Conservation (phyloP, 2,888 invertebrate species). For the Vannuccia rotundouncinata region DNA sequence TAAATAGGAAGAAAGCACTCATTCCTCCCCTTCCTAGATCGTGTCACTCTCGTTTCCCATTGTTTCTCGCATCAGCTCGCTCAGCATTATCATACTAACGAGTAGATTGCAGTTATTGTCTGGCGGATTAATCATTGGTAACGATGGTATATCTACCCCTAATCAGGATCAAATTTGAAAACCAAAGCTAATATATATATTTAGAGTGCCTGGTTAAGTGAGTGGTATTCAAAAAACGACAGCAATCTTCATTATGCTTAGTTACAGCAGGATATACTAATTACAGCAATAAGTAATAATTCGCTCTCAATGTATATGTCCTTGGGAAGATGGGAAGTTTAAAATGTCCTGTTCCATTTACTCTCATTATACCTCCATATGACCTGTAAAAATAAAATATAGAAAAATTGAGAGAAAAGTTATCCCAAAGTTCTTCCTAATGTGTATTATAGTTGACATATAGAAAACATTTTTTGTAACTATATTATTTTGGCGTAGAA, state of each 20-base stretch:
- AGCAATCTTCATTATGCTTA: constrained; percentile 15
- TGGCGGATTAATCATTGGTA: neutral
- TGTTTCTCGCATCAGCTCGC: neutral
- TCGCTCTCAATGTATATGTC: neutral
- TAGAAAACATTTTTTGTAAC: neutral
- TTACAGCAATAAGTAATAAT: neutral
- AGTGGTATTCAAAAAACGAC: neutral
- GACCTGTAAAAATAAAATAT: neutral
- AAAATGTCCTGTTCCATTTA: neutral
- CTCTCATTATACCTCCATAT: neutral
- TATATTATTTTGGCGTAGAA: neutral
- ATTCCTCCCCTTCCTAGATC: neutral
- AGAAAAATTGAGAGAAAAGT: too few species aligned
- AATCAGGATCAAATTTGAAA: neutral
- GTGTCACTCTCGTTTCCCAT: constrained; percentile 19
- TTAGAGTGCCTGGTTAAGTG: constrained; percentile 3
- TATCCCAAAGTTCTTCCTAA: too few species aligned
- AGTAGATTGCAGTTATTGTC: neutral
- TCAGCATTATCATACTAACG: neutral
- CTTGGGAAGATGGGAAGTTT: neutral
- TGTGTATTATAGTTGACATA: too few species aligned
- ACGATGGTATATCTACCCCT: neutral
- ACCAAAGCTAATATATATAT: neutral
- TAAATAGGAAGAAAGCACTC: neutral
- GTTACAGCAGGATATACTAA: neutral